Conservation (phyloP, 2,888 invertebrate genomes). For the Clepsis dumicolana region DNA sequence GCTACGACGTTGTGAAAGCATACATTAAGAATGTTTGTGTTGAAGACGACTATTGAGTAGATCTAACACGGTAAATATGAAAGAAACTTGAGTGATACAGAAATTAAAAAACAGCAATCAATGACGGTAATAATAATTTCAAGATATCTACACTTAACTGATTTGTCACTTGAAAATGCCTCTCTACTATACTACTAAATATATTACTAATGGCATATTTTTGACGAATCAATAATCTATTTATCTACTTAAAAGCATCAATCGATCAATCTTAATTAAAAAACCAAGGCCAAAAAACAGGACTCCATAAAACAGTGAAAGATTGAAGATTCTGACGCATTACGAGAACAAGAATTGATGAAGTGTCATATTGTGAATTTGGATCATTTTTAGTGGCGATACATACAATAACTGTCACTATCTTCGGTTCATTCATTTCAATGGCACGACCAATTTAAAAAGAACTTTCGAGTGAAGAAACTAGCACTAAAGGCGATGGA, state of each 20-base stretch:
- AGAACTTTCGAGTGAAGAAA: conserved; percentile 43
- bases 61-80: neutral
- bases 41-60: neutral
- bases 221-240: conserved; percentile 21
- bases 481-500: conserved; percentile 51
- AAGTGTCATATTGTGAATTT: conserved; percentile 70
- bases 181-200: no score
- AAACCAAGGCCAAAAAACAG: conserved; percentile 19
- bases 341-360: conserved; percentile 72
- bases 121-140: neutral
- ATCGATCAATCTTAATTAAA: conserved; percentile 37
- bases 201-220: conserved; percentile 1
- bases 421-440: conserved; percentile 71
- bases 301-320: conserved; percentile 13
- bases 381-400: conserved; percentile 75
- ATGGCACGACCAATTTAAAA: conserved; percentile 52
- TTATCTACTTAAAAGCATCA: conserved; percentile 34
- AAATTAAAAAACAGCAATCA: neutral
- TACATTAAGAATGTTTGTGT: neutral
- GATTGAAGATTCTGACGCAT: conserved; percentile 47
- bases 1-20: conserved; percentile 18
- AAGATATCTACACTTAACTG: neutral
- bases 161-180: conserved; percentile 7
- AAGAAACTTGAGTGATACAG: neutral
- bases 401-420: conserved; percentile 75